Evolutionary conservation across 2,113 vertebrate species (phyloP).

Genomic region (Eublepharis macularius): DNA sequence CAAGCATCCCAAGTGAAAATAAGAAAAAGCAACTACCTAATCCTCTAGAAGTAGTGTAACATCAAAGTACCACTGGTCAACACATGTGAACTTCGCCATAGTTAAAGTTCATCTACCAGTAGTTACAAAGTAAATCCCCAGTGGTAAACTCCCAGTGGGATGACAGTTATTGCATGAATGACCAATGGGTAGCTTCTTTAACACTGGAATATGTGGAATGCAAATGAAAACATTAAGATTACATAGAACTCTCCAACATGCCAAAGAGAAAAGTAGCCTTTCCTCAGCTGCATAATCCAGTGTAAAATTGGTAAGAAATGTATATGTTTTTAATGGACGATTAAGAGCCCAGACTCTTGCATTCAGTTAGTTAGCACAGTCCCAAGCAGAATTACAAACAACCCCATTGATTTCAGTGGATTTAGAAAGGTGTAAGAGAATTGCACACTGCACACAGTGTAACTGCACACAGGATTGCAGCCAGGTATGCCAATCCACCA

Average conservation of each 20-base stretch:
- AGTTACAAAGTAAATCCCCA: not conserved
- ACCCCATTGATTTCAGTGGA: not conserved
- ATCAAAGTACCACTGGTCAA: not conserved
- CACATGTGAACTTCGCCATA: not conserved
- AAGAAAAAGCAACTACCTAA: not conserved
- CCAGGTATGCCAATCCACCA: not conserved
- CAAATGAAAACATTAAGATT: not conserved
- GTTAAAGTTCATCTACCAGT: not conserved
- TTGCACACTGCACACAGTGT: not conserved
- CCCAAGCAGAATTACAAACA: no score
- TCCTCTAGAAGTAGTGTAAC: not conserved
- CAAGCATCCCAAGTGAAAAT: not conserved
- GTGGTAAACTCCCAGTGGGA: not conserved
- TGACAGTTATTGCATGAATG: not conserved
- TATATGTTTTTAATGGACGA: not conserved
- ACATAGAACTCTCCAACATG: not conserved
- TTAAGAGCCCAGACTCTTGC: no score
- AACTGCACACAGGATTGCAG: not conserved
- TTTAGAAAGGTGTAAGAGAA: no score
- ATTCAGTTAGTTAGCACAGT: no score
- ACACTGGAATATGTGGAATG: not conserved
- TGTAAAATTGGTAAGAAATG: not conserved
- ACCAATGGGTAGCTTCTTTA: not conserved
- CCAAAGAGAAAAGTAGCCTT: not conserved
- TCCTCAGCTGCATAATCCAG: not conserved